Percentiles rank a stretch among this genome's conserved stretches.
Conservation (phyloP, 2,888 invertebrate genomes). For the Drosophila paramelanica region DNA sequence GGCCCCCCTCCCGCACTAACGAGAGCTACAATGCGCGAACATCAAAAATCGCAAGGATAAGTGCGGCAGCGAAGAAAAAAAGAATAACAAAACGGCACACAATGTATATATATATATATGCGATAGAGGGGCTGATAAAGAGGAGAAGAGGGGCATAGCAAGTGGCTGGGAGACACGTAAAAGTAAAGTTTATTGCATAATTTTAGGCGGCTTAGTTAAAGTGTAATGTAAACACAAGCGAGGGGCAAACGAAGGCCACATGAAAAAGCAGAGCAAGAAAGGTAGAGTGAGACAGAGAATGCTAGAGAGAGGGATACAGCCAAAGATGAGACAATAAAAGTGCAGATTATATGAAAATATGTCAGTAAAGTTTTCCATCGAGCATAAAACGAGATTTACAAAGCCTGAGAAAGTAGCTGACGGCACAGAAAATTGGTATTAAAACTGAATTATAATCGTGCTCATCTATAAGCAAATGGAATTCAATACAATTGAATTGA, state of each 20-base stretch:
- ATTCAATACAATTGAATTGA: slow-evolving; percentile 17
- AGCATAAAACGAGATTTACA: slow-evolving; percentile 38
- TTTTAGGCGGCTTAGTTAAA: slow-evolving; percentile 76
- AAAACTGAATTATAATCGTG: slow-evolving; percentile 29
- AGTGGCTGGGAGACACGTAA: slow-evolving; percentile 70
- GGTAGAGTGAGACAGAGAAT: slow-evolving; percentile 11
- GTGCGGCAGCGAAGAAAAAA: slow-evolving; percentile 46
- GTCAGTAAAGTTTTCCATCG: slow-evolving; percentile 54
- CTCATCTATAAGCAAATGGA: slow-evolving; percentile 33
- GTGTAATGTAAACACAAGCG: slow-evolving; percentile 75
- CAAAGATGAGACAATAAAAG: slow-evolving; percentile 70
- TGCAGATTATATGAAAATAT: slow-evolving; percentile 74
- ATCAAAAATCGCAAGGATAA: slow-evolving; percentile 76
- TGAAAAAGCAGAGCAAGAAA: slow-evolving; percentile 24
- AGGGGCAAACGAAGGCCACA: slow-evolving; percentile 17
- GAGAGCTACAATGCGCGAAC: slow-evolving; percentile 77
- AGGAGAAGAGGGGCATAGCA: slow-evolving; percentile 16
- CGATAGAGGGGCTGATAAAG: slow-evolving; percentile 1
- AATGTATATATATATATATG: slow-evolving; percentile 49
- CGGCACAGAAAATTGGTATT: slow-evolving; percentile 22
- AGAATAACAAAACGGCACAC: slow-evolving; percentile 49
- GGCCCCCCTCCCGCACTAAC: slow-evolving; percentile 33
- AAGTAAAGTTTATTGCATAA: slow-evolving; percentile 80
- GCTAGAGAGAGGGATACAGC: neutral
- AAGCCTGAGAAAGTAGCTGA: slow-evolving; percentile 19